These are phyloP conservation scores for Resseliella maxima DNA, from an alignment of 2,888 invertebrate genomes.

Conservation along the genomic window DNA sequence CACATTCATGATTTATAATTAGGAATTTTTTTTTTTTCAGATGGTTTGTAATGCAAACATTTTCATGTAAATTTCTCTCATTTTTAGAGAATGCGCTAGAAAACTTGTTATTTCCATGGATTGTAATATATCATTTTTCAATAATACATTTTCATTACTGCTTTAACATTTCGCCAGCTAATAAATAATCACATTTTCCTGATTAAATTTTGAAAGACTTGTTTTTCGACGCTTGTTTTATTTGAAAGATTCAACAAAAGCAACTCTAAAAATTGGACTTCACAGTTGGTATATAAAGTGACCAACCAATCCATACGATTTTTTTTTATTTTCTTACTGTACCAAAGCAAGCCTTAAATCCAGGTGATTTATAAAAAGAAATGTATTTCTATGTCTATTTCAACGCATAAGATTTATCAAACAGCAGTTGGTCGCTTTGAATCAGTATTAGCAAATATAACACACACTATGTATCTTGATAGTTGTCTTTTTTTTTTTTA, in stretches of 20 bases:
- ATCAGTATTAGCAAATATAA: background rate
- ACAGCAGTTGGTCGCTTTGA: background rate
- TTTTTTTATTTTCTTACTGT: background rate
- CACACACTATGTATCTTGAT: background rate
- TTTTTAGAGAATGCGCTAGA: no score
- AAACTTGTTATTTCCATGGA: no score
- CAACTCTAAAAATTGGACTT: no score
- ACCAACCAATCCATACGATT: no score
- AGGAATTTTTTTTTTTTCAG: background rate
- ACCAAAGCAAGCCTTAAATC: background rate
- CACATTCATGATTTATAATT: conserved; percentile 32
- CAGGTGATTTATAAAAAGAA: conserved; percentile 33
- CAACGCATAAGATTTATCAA: background rate
- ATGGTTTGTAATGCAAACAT: background rate
- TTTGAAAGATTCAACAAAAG: no score
- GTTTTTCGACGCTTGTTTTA: no score
- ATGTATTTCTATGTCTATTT: background rate
- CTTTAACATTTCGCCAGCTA: no score
- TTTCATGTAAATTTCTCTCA: background rate
- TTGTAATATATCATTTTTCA: no score
- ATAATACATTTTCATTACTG: no score
- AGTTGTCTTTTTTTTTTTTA: background rate
- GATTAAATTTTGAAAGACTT: no score
- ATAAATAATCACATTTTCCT: no score
- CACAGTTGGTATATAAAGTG: no score